Base-by-base conservation (phyloP, 2,797 vertebrate genomes). In the Myotis daubentonii region DNA sequence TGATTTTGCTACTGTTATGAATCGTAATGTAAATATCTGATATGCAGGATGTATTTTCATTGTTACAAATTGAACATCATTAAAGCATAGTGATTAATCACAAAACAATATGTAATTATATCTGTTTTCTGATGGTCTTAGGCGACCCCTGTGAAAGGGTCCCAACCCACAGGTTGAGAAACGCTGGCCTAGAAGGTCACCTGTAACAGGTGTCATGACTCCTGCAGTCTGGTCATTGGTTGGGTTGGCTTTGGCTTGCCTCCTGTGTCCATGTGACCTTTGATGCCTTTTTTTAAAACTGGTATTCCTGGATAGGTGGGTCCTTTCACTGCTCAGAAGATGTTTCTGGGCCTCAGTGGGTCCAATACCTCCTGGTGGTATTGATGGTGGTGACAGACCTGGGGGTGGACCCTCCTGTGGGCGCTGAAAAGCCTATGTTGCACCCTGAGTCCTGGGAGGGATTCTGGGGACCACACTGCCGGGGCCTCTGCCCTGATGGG, bases 401-500 rank as follows among this genome's bases (percentile, higher is more conserved):
- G 79, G 44, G 16, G 44, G 47, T 41, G n/a, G 51, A 33, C 49
- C 53, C 51, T 51, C 51, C 86, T 44, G 4, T 6, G 41, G 70
- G 47, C 10, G 2, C 13, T 8, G 9, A 6, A n/a, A 33, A 25
- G 17, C 66, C 72, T 71, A 2, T 33, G 33, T 19, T 25, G 0
- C 47, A n/a, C 38, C 23, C 49, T 1, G 13, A 30, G 3, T 70
- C 62, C 62, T 57, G 17, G 65, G 55, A 70, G 44, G 19, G 15
- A 5, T 38, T 49, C 62, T 49, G n/a, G 38, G 72, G n/a, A 19
- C 8, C 7, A 1, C 0, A 0, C 28, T 44, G 25, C 22, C 2
- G 0, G 4, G n/a, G 5, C 20, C 8, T 33, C 38, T 16, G 12
- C 41, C 3, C 78, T 25, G 6, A 1, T 5, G 17, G n/a, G 22